Percentiles rank a stretch among this genome's conserved stretches.
These are phyloP conservation scores for Tetranychus truncatus DNA, from an alignment of 2,888 invertebrate genomes.

Conservation along the genomic window DNA sequence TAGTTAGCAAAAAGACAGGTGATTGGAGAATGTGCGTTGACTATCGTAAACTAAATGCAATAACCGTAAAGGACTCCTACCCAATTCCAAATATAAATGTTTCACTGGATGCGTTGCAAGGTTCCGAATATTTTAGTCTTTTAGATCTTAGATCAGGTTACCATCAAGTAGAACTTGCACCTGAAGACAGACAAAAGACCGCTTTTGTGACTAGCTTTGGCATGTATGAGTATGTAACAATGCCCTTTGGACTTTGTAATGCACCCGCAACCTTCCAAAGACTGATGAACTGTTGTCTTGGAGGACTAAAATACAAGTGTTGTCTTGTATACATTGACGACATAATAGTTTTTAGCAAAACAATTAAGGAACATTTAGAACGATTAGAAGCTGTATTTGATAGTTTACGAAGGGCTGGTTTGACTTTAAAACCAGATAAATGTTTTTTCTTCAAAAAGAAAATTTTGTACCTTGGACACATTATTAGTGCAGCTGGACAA, in stretches of 20 bases:
- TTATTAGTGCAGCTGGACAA: too few species aligned
- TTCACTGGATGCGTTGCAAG: conserved; percentile 23
- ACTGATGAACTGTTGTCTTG: conserved; percentile 24
- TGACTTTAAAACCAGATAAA: conserved; percentile 15
- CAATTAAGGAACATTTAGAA: conserved; percentile 22
- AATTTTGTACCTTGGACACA: too few species aligned
- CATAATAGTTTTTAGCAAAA: conserved; percentile 23
- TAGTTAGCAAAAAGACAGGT: conserved; percentile 10
- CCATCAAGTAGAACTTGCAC: conserved; percentile 25
- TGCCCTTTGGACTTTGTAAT: conserved; percentile 26
- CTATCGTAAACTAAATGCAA: conserved; percentile 1
- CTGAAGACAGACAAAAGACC: conserved; percentile 25
- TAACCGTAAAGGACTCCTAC: conserved; percentile 23
- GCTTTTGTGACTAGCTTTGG: conserved; percentile 26
- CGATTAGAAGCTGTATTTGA: conserved; percentile 25
- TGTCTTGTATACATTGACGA: conserved; percentile 27
- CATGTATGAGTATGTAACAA: conserved; percentile 22
- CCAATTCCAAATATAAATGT: conserved; percentile 27
- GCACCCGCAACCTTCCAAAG: conserved; percentile 26
- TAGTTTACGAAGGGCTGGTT: conserved; percentile 21
- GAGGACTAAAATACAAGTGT: conserved; percentile 24
- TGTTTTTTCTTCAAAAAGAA: too few species aligned
- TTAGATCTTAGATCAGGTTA: conserved; percentile 27
- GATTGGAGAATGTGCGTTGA: neutral
- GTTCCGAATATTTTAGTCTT: conserved; percentile 21